These are phyloP conservation scores for Lonchura striata DNA, from an alignment of 2,113 vertebrate species.

Conservation along the genomic window DNA sequence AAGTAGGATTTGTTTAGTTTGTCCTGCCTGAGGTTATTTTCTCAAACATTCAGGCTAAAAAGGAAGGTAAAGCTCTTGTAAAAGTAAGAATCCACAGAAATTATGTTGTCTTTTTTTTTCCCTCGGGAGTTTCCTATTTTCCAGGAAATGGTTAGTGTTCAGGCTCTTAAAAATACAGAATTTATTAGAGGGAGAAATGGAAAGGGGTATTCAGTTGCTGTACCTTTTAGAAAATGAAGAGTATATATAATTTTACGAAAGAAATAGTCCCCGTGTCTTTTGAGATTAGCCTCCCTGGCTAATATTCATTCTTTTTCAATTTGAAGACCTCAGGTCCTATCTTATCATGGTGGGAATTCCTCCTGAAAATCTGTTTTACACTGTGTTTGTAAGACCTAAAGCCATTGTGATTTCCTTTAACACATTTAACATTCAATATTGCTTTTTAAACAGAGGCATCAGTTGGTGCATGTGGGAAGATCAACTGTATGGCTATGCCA, in stretches of 20 bases:
- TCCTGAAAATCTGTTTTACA: background rate
- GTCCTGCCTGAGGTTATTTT: background rate
- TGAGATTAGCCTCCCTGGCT: background rate
- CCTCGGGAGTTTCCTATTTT: background rate
- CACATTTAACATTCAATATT: background rate
- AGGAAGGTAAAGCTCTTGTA: background rate
- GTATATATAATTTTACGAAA: background rate
- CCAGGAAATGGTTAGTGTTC: background rate
- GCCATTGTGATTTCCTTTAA: background rate
- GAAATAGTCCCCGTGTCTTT: background rate
- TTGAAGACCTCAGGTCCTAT: background rate
- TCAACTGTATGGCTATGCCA: background rate
- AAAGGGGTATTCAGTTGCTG: background rate
- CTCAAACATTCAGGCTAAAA: background rate
- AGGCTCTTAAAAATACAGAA: background rate
- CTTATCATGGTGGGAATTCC: background rate
- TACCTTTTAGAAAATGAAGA: background rate
- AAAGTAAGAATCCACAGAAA: background rate
- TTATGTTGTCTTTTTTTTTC: background rate
- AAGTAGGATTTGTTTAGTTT: conserved; percentile 16
- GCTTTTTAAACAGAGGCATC: background rate
- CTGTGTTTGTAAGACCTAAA: background rate
- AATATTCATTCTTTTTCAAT: background rate
- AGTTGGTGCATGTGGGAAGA: background rate
- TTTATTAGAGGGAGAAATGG: background rate